Conservation (phyloP, 2,797 vertebrate species). For the Myotis myotis region DNA sequence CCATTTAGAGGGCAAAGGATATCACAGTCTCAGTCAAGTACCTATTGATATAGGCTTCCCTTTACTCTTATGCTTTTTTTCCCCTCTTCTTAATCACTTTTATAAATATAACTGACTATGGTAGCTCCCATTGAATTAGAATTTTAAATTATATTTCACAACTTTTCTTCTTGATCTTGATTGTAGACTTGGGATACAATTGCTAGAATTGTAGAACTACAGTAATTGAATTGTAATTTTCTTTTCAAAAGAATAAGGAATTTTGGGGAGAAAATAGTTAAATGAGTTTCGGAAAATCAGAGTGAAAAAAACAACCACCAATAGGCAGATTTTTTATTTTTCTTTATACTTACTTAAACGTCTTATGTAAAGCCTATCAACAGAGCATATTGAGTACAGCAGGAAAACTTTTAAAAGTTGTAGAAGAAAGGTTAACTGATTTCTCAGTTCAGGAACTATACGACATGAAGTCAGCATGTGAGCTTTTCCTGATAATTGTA, state of each 20-base stretch:
- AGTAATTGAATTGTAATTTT: constrained; percentile 46
- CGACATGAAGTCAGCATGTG: constrained; percentile 84
- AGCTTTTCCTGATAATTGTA: constrained; percentile 89
- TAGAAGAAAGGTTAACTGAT: constrained; percentile 85
- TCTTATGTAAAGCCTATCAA: constrained; percentile 64
- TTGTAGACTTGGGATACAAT: constrained; percentile 19
- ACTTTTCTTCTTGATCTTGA: neutral
- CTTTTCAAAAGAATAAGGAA: neutral
- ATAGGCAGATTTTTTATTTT: constrained; percentile 12
- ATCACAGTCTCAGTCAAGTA: constrained; percentile 21
- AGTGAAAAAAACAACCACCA: neutral
- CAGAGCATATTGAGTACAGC: constrained; percentile 69
- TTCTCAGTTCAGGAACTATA: constrained; percentile 85
- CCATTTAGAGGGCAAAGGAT: constrained; percentile 32
- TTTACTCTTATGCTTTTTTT: constrained; percentile 42
- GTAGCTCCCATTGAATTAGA: constrained; percentile 9
- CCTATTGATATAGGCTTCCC: neutral
- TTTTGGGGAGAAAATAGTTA: constrained; percentile 46
- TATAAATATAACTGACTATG: constrained; percentile 15
- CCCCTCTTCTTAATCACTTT: neutral
- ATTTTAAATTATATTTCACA: constrained; percentile 42
- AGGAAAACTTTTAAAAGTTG: constrained; percentile 85
- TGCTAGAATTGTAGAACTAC: constrained; percentile 38
- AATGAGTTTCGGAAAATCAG: neutral
- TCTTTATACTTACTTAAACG: neutral